Percentiles rank a stretch among this genome's conserved stretches.
Conservation (phyloP, 1,140 invertebrate species). For the Protaetia brevitarsis region DNA sequence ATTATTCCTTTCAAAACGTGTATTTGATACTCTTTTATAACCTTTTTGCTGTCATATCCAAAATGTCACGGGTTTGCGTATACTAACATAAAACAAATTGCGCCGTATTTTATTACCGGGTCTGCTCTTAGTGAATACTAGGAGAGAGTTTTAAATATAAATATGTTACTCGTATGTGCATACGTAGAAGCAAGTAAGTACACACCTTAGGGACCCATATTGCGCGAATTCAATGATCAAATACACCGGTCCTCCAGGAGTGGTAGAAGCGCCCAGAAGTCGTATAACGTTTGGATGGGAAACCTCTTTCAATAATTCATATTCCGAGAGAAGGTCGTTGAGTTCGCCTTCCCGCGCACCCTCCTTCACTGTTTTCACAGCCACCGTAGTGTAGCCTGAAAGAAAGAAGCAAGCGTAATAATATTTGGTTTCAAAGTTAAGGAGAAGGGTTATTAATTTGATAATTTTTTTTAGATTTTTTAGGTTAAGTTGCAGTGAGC, state of each 20-base stretch:
- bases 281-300: constrained; percentile 80
- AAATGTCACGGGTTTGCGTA: too few species aligned
- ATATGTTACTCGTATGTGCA: too few species aligned
- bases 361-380: constrained; percentile 74
- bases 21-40: too few species aligned
- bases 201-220: constrained; percentile 69
- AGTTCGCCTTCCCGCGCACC: constrained; percentile 65
- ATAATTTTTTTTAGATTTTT: background rate
- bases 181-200: background rate
- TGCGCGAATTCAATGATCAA: constrained; percentile 82
- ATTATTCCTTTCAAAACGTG: too few species aligned
- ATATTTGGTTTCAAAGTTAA: too few species aligned
- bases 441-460: background rate
- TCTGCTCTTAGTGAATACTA: background rate
- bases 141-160: background rate
- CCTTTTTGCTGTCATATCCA: too few species aligned
- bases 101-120: too few species aligned
- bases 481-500: too few species aligned
- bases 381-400: constrained; percentile 60
- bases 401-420: background rate
- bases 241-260: constrained; percentile 66
- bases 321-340: constrained; percentile 76
- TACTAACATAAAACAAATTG: too few species aligned
- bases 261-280: constrained; percentile 74
- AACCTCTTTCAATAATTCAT: constrained; percentile 77